Evolutionary conservation across 2,888 invertebrate genomes (phyloP), one percentile per base, ranked within the genome.

Genomic region (Tetropium fuscum): DNA sequence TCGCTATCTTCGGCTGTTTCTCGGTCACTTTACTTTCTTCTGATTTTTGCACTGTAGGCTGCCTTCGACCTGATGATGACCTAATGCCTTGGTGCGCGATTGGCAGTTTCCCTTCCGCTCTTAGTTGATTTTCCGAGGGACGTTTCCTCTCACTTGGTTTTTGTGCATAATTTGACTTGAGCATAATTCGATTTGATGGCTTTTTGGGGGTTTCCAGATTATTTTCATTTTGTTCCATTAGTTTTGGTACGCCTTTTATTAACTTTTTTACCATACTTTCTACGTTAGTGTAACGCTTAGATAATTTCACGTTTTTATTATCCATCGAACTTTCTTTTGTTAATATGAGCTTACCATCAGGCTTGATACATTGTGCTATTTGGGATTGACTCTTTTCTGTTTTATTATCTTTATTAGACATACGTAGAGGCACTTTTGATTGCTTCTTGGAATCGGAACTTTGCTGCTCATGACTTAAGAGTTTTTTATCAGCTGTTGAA

Each of bases 261-360:
- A 51, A 38, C 8, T 27, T 51, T 13, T 51, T 51, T 4, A 51
- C 51, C 16, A 51, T 40, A 19, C 51, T 51, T 27, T 51, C 51
- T 2, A 51, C 22, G 1, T 38, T 27, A 5, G 36, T 40, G 13
- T 40, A 51, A 6, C 40, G 38, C 16, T 51, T 51, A 6, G 27
- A n/a, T 19, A n/a, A n/a, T 15, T 25, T 44, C 27, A 13, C 1
- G 1, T 2, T 16, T 15, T 44, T 13, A 2, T 15, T 15, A 15
- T 8, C 2, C 5, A 2, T n/a, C n/a, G 25, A 0, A 4, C 15
- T 15, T 44, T 44, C 3, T n/a, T 5, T 5, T 19, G 13, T 16
- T 20, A 18, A 20, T 41, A 15, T 11, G 44, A 20, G 15, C 3
- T 44, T 27, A 44, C 27, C 16, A 15, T 27, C 25, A 2, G 1